Base-by-base conservation (phyloP, 2,888 invertebrate species). In the Stenolophus ochropezus region DNA sequence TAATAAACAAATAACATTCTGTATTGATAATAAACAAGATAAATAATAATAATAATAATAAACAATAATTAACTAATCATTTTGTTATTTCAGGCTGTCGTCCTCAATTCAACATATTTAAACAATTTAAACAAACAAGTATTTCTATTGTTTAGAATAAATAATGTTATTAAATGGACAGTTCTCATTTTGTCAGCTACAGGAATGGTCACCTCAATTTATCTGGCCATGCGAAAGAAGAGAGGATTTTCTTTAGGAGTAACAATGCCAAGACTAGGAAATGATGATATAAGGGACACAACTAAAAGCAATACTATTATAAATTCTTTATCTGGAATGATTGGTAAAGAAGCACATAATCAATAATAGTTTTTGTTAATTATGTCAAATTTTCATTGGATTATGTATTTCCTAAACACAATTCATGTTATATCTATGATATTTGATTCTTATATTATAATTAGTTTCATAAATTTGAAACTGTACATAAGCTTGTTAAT, bases 101-200 rank as follows among this genome's bases (percentile, higher is more conserved):
- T 74, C 16, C 25, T 81, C 56, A 81, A 81, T 73, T 73, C 81
- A 2, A 81, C 81, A 20, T 81, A 74, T 11, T 49, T 81, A 18
- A 73, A 81, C 20, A 73, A 81, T 51, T 58, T 81, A 23, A 74
- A 81, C 27, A 74, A 73, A 18, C 73, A 81, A 81, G 74, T 81
- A 74, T 81, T 81, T 58, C 21, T 81, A 21, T n/a, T 74, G 14
- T 21, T 74, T 14, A 23, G 74, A 16, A 81, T 81, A 42, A 81
- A 74, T 27, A 74, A 81, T 47, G 74, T 14, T 5, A 61, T 74
- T 6, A 73, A 74, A 74, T 81, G 81, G 81, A 74, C 74, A 16
- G 18, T 81, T 21, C 11, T 74, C 20, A 14, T 53, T 56, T 11
- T 74, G 16, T 81, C 73, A 4, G 23, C 58, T 18, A 8, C 42